These are phyloP conservation scores for Acanthurus leucopareius DNA, from an alignment of 2,797 vertebrate species.

Conservation along the genomic window DNA sequence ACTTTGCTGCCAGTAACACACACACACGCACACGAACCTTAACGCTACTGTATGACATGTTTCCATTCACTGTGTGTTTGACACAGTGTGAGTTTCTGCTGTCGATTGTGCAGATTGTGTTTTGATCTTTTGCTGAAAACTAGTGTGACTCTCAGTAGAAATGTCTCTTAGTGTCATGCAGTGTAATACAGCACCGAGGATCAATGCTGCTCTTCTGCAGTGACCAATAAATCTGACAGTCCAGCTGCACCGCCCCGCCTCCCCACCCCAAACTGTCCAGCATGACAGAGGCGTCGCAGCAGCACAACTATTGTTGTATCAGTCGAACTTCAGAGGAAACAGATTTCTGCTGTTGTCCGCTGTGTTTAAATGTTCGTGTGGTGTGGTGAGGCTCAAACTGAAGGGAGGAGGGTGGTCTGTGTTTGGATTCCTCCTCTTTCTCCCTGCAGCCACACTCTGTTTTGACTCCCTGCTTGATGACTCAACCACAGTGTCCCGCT, in stretches of 20 bases:
- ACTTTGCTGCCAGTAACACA: slow-evolving; percentile 6
- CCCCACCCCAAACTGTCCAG: slow-evolving; percentile 27
- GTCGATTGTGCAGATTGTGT: slow-evolving; percentile 1
- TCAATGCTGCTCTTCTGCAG: slow-evolving; percentile 46
- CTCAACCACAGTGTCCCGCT: slow-evolving; percentile 36
- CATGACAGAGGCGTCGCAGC: slow-evolving; percentile 41
- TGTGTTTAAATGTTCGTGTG: slow-evolving; percentile 26
- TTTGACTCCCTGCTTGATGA: slow-evolving; percentile 50
- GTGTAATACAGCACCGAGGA: slow-evolving; percentile 11
- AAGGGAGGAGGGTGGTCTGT: slow-evolving; percentile 4
- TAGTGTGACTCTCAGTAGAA: slow-evolving; percentile 23
- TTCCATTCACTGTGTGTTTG: background rate
- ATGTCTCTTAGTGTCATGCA: background rate
- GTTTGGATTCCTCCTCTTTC: slow-evolving; percentile 41
- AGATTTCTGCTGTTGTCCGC: slow-evolving; percentile 50
- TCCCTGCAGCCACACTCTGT: slow-evolving; percentile 30
- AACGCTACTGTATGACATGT: slow-evolving; percentile 9
- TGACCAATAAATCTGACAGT: slow-evolving; percentile 41
- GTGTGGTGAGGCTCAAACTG: slow-evolving; percentile 2
- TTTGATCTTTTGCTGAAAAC: slow-evolving; percentile 21
- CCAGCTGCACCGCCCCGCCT: slow-evolving; percentile 27
- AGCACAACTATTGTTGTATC: slow-evolving; percentile 30
- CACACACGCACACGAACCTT: background rate
- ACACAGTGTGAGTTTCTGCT: slow-evolving; percentile 4
- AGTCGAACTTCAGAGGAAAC: slow-evolving; percentile 36